Base-by-base conservation (phyloP, 2,797 vertebrate genomes). In the Danio jaintianensis region DNA sequence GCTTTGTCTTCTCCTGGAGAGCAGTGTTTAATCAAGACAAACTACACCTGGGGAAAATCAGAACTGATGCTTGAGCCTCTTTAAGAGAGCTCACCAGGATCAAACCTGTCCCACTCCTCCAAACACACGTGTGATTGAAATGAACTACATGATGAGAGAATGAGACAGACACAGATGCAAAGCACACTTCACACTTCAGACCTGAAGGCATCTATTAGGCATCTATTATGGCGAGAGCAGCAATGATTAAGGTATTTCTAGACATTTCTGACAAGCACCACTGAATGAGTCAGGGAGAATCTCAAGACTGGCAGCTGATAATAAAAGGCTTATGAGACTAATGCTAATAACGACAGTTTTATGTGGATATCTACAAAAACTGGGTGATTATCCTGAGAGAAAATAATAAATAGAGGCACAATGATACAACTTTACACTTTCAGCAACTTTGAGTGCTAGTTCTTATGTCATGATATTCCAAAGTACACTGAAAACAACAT, bases 21-120 rank as follows among this genome's bases (percentile, higher is more conserved):
- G 47, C 63, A 61, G 45, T 13, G 56, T 81, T 85, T 81, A 83
- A 85, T 85, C 73, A 83, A 81, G 48, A 15, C 56, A 68, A 73
- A 69, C 77, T 77, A 61, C 56, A 63, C 20, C 56, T 36, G 52
- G 61, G 48, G 43, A 79, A 47, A 80, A 56, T 48, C 29, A 69
- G 12, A 36, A 66, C 56, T 45, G 62, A 78, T 53, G 59, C 20
- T 29, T 62, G 18, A 55, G 13, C 53, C 61, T 66, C 59, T 72
- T 61, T 75, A 68, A 85, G 79, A 79, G 50, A 16, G 42, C 50
- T 56, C 38, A 18, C 62, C 40, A 42, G 63, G 55, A 71, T 52
- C 42, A 42, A 40, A 62, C 18, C 43, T 29, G 43, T 47, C 43
- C 59, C 22, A 45, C 18, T 79, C 64, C 50, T 56, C 63, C 18